Evolutionary conservation across 1,140 invertebrate genomes (phyloP).

Genomic region (roundworm (Caenorhabditis elegans)): WBcel235 BX284602.5:7218501-7219000

Average conservation of each 20-base stretch:
- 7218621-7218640: not conserved
- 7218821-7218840: not conserved
- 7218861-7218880: slow-evolving; percentile 22
- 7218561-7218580: not conserved
- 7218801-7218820: too few relatives aligned
- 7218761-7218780: slow-evolving; percentile 34
- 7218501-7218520: not conserved
- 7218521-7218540: not conserved
- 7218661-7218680: not conserved
- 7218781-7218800: too few relatives aligned
- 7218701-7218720: not conserved
- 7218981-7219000: slow-evolving; percentile 11
- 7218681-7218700: not conserved
- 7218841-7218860: slow-evolving; percentile 19
- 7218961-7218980: not conserved
- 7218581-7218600: not conserved
- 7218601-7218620: not conserved
- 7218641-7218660: not conserved
- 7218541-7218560: not conserved
- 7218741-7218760: not conserved
- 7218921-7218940: not conserved
- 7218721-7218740: not conserved
- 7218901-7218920: not conserved
- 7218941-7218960: not conserved
- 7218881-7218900: not conserved